Evolutionary conservation across 1,140 invertebrate genomes (phyloP).

Genomic region (Aphis gossypii): DNA sequence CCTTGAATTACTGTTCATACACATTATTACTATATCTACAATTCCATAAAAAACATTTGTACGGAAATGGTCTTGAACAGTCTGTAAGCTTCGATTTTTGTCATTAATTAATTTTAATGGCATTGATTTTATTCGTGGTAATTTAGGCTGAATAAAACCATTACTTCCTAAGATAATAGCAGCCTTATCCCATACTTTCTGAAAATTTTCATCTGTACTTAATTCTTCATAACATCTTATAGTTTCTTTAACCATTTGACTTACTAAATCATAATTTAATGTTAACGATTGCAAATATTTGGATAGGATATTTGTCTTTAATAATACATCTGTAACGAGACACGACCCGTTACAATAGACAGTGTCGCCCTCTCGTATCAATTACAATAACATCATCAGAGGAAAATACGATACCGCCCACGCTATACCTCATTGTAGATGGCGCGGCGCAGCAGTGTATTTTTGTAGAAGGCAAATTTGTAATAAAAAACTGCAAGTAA

Average conservation of each 20-base stretch:
- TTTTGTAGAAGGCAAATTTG: too few species aligned
- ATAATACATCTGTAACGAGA: constrained; percentile 8
- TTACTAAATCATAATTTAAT: background rate
- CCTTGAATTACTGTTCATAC: background rate
- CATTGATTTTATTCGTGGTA: background rate
- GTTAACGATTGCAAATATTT: background rate
- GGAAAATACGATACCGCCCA: too few species aligned
- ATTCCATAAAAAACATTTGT: background rate
- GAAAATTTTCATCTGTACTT: background rate
- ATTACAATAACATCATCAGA: too few species aligned
- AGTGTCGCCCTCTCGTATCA: too few species aligned
- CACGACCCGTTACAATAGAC: too few species aligned
- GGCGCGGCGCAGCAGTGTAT: too few species aligned
- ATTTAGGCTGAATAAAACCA: background rate
- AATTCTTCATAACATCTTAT: background rate
- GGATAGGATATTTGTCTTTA: background rate
- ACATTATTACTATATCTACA: background rate
- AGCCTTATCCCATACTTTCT: background rate
- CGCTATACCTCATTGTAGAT: too few species aligned
- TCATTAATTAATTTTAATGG: constrained; percentile 2
- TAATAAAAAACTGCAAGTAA: too few species aligned
- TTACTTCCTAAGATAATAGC: background rate
- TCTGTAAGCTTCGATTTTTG: background rate
- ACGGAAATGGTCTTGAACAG: background rate
- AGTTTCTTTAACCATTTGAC: background rate